Base-by-base conservation (phyloP, 2,113 vertebrate species). In the Rhynchomys soricoides region DNA sequence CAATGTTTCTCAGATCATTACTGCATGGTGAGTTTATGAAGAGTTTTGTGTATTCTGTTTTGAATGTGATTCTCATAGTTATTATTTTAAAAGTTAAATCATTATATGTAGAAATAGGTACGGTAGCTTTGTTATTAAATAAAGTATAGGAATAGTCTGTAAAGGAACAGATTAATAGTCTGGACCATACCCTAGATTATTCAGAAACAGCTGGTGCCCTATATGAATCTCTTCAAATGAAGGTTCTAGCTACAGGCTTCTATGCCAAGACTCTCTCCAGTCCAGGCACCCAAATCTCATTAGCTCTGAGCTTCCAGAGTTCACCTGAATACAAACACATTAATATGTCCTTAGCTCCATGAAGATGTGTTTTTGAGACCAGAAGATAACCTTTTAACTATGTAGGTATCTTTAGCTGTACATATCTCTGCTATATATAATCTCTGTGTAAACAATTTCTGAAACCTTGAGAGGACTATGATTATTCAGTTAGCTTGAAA, bases 171-270 rank as follows among this genome's bases (percentile, higher is more conserved):
- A 90, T 87, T 81, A 79, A 73, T 81, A 89, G 26, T 95, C 40
- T 95, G 90, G 85, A 94, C 50, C 45, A 90, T 22, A 81, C 50
- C 40, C 66, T 59, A 64, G 62, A 82, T 95, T 86, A 52, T 95
- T 64, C 94, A 68, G 66, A 95, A 97, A 82, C 92, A 98, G 97
- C 85, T 97, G 88, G 43, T 91, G 68, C 52, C 83, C 85, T 97
- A 96, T 96, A 57, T 43, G 66, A 24, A 79, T 71, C 1, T 12
- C 75, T 91, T 96, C 83, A 93, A 88, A 40, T 29, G n/a, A 93
- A 86, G 50, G 73, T 31, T 50, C 57, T 86, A 55, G 48, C 57
- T 94, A 22, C 74, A 19, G 91, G 22, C 31, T 52, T 71, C 66
- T 87, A 57, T 88, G 90, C 70, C 88, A 92, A 75, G 90, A 96